Evolutionary conservation across 2,797 vertebrate species (phyloP).

Genomic region (Chrysocyon brachyurus): DNA sequence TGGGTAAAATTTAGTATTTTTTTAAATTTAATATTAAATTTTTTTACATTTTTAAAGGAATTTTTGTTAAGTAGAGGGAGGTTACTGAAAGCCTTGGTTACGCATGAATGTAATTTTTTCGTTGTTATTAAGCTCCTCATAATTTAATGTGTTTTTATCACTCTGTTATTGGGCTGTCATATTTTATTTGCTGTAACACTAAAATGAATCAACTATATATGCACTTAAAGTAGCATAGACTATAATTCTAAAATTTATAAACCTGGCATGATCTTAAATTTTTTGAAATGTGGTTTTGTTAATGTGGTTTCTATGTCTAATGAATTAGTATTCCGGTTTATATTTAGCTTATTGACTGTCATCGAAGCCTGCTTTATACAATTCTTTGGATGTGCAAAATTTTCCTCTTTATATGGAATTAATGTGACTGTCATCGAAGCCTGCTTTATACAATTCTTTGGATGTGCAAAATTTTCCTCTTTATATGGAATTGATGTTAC

Average conservation of each 20-base stretch:
- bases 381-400: neutral
- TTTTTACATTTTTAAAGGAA: neutral
- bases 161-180: neutral
- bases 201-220: neutral
- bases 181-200: conserved; percentile 9
- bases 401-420: conserved; percentile 7
- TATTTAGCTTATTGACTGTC: neutral
- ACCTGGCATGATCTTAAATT: neutral
- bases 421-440: neutral
- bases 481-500: neutral
- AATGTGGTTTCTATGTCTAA: neutral
- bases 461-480: neutral
- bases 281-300: conserved; percentile 35
- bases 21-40: too few species aligned
- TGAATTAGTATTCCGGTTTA: neutral
- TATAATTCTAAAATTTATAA: conserved; percentile 2
- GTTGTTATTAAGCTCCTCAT: neutral
- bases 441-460: neutral
- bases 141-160: conserved; percentile 5
- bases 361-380: neutral
- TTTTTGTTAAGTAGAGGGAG: neutral
- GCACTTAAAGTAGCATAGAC: neutral
- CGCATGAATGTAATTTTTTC: neutral
- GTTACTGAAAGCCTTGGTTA: conserved; percentile 44
- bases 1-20: neutral